Conservation (phyloP, 2,888 invertebrate species). For the Hypolimnas misippus region DNA sequence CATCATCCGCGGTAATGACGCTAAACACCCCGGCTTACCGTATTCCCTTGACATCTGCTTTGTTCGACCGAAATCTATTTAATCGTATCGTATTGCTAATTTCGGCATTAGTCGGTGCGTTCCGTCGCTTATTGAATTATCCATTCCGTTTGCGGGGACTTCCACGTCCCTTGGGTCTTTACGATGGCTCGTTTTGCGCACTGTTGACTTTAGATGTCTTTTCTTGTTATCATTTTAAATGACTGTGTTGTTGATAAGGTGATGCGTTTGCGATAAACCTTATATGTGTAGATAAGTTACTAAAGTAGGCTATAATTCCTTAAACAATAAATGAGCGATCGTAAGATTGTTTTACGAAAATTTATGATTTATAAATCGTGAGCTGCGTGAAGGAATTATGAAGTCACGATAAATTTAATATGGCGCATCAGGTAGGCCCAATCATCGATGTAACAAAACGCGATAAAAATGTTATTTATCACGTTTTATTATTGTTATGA, state of each 20-base stretch:
- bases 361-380: too few species aligned
- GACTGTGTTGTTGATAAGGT: neutral
- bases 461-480: too few species aligned
- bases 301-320: too few species aligned
- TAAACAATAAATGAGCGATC: too few species aligned
- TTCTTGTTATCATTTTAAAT: slow-evolving; percentile 6
- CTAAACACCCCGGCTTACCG: slow-evolving; percentile 61
- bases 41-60: slow-evolving; percentile 72
- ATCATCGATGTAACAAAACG: too few species aligned
- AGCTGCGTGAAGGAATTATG: too few species aligned
- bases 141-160: slow-evolving; percentile 78
- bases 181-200: slow-evolving; percentile 31
- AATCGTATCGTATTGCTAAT: slow-evolving; percentile 84
- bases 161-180: slow-evolving; percentile 59
- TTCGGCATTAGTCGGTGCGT: slow-evolving; percentile 77
- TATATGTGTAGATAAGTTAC: too few species aligned
- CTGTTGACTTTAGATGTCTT: slow-evolving; percentile 31
- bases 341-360: too few species aligned
- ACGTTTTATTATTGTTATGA: too few species aligned
- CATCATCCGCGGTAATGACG: slow-evolving; percentile 70
- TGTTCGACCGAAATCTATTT: slow-evolving; percentile 78
- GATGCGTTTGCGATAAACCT: too few species aligned
- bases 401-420: too few species aligned
- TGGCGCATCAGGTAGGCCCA: too few species aligned
- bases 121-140: slow-evolving; percentile 81